Evolutionary conservation across 2,888 invertebrate genomes (phyloP).

Genomic region (Drosophila lutescens): DNA sequence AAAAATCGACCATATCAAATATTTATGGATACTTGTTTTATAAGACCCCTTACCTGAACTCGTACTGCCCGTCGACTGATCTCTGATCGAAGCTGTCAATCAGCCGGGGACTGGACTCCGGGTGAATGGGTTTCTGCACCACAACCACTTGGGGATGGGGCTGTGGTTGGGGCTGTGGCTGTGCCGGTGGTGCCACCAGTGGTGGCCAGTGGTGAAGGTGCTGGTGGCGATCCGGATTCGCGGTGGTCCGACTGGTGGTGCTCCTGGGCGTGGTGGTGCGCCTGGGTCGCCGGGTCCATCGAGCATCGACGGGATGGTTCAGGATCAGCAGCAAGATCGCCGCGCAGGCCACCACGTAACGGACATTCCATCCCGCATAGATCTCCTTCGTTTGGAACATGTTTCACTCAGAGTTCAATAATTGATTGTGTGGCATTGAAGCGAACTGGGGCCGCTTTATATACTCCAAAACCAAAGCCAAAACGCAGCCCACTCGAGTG

Average conservation of each 20-base stretch:
- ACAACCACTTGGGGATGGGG: background rate
- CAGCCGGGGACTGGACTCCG: constrained; percentile 41
- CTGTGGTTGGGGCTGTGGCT: background rate
- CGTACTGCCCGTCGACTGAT: constrained; percentile 68
- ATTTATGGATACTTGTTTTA: background rate
- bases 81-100: constrained; percentile 69
- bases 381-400: constrained; percentile 7
- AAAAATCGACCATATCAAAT: too few relatives aligned
- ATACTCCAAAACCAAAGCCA: constrained; percentile 29
- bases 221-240: constrained; percentile 40
- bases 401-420: constrained; percentile 47
- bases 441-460: constrained; percentile 64
- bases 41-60: constrained; percentile 56
- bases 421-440: constrained; percentile 62
- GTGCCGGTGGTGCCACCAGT: constrained; percentile 40
- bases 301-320: constrained; percentile 29
- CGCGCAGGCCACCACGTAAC: background rate
- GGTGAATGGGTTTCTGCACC: constrained; percentile 1
- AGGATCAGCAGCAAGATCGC: constrained; percentile 9
- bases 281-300: constrained; percentile 43
- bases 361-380: constrained; percentile 11
- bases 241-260: constrained; percentile 17
- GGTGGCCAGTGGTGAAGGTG: constrained; percentile 50
- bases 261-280: constrained; percentile 44
- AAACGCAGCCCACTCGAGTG: constrained; percentile 34